phyloP scores from a whole-genome alignment of 2,113 vertebrate genomes.

The Dicerorhinus sumatrensis region DNA sequence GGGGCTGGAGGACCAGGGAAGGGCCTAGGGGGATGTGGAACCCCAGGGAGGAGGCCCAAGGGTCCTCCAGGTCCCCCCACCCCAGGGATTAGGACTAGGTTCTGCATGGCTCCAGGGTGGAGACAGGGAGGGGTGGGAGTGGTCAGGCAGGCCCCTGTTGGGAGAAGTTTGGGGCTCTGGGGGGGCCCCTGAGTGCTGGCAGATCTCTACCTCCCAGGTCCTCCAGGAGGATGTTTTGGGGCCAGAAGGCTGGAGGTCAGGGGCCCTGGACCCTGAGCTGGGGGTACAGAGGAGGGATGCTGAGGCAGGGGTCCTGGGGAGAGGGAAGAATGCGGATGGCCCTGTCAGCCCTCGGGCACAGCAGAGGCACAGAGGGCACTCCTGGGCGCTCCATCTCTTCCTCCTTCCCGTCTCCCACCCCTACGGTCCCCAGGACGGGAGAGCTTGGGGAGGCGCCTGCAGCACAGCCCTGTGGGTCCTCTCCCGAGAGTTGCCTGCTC shows the following conservation, averaged over 20 bases:
- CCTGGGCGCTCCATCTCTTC: neutral
- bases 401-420: neutral
- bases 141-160: too few species aligned
- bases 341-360: too few species aligned
- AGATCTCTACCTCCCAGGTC: neutral
- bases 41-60: neutral
- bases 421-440: neutral
- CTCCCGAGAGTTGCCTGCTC: neutral
- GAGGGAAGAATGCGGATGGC: neutral
- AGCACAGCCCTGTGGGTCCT: neutral
- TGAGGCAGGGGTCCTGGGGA: rapidly evolving
- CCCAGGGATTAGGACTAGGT: neutral
- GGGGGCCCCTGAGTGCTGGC: too few species aligned
- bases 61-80: neutral
- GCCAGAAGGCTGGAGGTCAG: neutral
- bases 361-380: too few species aligned
- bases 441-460: neutral
- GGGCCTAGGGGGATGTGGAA: too few species aligned
- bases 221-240: neutral
- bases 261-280: neutral
- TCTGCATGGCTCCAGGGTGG: neutral
- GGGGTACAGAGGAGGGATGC: neutral
- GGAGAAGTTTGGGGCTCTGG: neutral
- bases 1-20: neutral
- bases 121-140: too few species aligned